Conservation (phyloP, 2,113 vertebrate genomes). For the Oenanthe melanoleuca region DNA sequence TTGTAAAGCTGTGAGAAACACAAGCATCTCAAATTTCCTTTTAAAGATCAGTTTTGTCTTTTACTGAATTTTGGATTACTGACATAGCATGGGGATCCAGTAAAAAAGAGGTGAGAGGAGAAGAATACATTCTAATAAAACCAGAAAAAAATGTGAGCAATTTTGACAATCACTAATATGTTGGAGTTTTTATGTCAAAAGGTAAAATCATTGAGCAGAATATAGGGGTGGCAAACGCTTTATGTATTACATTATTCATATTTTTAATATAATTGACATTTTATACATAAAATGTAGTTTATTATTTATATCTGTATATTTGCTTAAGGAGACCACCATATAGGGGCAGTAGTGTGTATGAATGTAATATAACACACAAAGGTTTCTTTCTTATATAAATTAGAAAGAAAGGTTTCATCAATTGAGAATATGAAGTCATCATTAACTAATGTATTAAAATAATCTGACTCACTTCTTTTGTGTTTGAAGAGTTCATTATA, state of each 20-base stretch:
- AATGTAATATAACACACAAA: not conserved
- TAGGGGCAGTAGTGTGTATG: not conserved
- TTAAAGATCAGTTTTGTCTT: not conserved
- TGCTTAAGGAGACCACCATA: not conserved
- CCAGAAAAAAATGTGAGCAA: not conserved
- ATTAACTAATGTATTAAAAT: slow-evolving; percentile 70
- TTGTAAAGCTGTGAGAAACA: not conserved
- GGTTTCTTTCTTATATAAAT: slow-evolving; percentile 27
- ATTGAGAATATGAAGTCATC: slow-evolving; percentile 53
- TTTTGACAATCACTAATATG: not conserved
- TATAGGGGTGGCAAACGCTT: not conserved
- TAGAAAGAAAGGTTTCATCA: slow-evolving; percentile 12
- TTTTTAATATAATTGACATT: not conserved
- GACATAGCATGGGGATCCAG: not conserved
- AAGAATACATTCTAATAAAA: not conserved
- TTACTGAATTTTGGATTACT: not conserved
- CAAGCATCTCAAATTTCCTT: not conserved
- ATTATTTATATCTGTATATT: not conserved
- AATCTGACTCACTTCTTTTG: slow-evolving; percentile 67
- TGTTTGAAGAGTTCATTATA: slow-evolving; percentile 70
- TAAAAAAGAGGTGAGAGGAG: not conserved
- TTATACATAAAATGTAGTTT: not conserved
- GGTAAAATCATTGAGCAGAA: not conserved
- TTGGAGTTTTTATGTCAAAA: not conserved
- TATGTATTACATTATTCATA: not conserved